Evolutionary conservation across 2,888 invertebrate species (phyloP).

Genomic region (Thysanoteuthis rhombus): DNA sequence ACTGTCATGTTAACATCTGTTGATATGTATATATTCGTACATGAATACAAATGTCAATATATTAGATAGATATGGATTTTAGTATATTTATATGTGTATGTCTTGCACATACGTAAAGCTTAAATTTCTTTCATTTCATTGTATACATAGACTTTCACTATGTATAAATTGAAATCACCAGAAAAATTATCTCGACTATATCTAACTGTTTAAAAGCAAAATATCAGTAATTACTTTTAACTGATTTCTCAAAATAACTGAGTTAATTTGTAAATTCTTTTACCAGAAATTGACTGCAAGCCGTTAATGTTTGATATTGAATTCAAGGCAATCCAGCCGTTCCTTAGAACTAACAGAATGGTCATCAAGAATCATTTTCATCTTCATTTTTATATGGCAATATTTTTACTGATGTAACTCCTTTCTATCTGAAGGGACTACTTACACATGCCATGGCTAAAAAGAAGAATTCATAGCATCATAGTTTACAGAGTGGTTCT

Average conservation of each 20-base stretch:
- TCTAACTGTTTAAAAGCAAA: background rate
- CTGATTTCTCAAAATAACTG: background rate
- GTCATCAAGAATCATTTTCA: too few relatives aligned
- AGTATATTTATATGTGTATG: background rate
- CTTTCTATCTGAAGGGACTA: too few relatives aligned
- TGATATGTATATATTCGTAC: background rate
- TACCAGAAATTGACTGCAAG: too few relatives aligned
- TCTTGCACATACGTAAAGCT: background rate
- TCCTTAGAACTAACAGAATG: too few relatives aligned
- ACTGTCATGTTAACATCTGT: background rate
- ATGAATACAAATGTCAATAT: background rate
- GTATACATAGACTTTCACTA: background rate
- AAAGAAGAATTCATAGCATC: too few relatives aligned
- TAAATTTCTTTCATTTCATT: background rate
- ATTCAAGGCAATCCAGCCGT: too few relatives aligned
- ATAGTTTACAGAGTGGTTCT: too few relatives aligned
- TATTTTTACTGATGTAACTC: too few relatives aligned
- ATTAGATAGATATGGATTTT: background rate
- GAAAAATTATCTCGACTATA: background rate
- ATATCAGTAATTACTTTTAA: background rate
- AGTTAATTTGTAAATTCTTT: too few relatives aligned
- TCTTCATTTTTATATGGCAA: too few relatives aligned
- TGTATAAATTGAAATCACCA: background rate
- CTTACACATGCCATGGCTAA: too few relatives aligned
- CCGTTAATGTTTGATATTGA: too few relatives aligned